These are phyloP conservation scores for Carcinoscorpius rotundicauda DNA, from an alignment of 1,140 invertebrate species.

Conservation along the genomic window DNA sequence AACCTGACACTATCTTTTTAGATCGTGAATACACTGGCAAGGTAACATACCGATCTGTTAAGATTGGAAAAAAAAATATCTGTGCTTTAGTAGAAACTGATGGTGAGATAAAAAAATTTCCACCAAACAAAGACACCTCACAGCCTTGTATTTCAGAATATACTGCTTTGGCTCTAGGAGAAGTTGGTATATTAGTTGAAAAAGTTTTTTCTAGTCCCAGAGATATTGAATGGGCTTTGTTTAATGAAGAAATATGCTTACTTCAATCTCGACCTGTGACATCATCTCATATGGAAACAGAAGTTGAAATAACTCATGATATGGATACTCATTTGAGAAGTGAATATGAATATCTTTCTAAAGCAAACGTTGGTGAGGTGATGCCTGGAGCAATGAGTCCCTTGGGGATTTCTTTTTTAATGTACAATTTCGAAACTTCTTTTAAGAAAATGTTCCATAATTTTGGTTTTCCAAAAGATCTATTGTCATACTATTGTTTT, in stretches of 20 bases:
- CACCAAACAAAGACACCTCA: too few species aligned
- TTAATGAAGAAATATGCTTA: slow-evolving; percentile 7
- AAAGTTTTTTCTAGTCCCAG: slow-evolving; percentile 6
- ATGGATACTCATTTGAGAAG: slow-evolving; percentile 11
- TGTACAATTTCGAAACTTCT: too few species aligned
- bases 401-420: too few species aligned
- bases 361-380: slow-evolving; percentile 17
- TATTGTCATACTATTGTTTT: too few species aligned
- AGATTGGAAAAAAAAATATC: slow-evolving; percentile 6
- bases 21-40: background rate
- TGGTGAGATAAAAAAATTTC: slow-evolving; percentile 30
- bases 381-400: background rate
- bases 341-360: slow-evolving; percentile 17
- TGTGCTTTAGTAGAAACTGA: slow-evolving; percentile 7
- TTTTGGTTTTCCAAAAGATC: too few species aligned
- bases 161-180: too few species aligned
- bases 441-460: too few species aligned
- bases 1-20: too few species aligned
- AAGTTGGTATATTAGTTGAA: background rate
- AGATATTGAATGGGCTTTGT: slow-evolving; percentile 24
- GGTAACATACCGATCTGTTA: background rate
- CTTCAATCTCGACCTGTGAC: slow-evolving; percentile 22
- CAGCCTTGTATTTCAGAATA: too few species aligned
- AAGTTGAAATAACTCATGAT: slow-evolving; percentile 19
- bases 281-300: slow-evolving; percentile 5